Evolutionary conservation across 2,113 vertebrate species (phyloP).

Genomic region (Ciconia stormi): DNA sequence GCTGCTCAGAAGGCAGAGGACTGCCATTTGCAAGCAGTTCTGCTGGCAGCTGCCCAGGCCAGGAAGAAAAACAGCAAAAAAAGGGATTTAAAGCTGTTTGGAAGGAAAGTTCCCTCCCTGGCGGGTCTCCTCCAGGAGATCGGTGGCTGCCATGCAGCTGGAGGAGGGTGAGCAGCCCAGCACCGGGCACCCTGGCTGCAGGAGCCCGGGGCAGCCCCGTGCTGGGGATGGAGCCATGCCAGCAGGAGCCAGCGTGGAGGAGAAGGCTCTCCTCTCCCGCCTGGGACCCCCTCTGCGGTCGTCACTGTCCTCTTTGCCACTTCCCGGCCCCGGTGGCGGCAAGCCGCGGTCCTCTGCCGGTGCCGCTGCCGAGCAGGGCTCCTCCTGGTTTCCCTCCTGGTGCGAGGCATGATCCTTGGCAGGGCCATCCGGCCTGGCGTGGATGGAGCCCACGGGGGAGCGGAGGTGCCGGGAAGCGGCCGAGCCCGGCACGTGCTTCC

Average conservation of each 20-base stretch:
- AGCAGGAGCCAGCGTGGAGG: background rate
- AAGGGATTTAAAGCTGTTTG: background rate
- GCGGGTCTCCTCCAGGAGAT: background rate
- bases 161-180: background rate
- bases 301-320: background rate
- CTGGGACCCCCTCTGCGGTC: fast-evolving
- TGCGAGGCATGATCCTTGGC: fast-evolving
- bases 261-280: background rate
- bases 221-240: background rate
- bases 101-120: background rate
- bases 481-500: fast-evolving
- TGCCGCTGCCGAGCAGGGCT: fast-evolving
- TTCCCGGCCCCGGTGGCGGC: background rate
- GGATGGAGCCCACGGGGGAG: background rate
- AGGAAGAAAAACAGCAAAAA: background rate
- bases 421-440: fast-evolving
- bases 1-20: constrained; percentile 16
- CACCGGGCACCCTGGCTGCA: background rate
- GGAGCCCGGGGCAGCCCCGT: background rate
- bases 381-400: background rate
- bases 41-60: background rate
- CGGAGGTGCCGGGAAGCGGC: background rate
- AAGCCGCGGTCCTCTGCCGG: fast-evolving
- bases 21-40: constrained; percentile 42
- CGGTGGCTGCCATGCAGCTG: background rate